Conservation (phyloP, 2,797 vertebrate genomes). For the Xiphophorus birchmanni region DNA sequence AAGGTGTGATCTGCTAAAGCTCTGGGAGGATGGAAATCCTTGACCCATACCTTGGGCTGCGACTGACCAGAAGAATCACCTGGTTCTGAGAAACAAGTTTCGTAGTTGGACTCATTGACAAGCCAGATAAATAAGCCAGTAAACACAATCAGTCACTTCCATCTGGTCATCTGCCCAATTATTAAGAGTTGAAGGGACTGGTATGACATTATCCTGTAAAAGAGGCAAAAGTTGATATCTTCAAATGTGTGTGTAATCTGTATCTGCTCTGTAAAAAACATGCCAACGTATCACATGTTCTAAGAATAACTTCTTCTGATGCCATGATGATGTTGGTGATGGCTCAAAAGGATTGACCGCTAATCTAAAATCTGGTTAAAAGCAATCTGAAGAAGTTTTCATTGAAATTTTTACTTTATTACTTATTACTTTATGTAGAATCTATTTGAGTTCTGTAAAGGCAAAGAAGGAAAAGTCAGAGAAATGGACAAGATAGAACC, state of each 20-base stretch:
- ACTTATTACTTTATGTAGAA: not conserved
- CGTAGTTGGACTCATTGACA: not conserved
- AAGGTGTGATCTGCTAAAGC: not conserved
- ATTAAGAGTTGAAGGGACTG: not conserved
- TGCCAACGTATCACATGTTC: not conserved
- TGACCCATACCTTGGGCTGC: not conserved
- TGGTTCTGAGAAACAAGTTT: not conserved
- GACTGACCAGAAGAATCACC: not conserved
- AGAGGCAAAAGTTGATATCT: not conserved
- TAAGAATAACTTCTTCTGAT: not conserved
- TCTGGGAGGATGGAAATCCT: not conserved
- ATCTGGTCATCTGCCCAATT: not conserved
- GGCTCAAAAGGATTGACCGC: too few species aligned
- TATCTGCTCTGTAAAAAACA: not conserved
- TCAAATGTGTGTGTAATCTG: not conserved
- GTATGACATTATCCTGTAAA: not conserved
- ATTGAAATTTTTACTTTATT: not conserved
- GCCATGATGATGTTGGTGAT: not conserved
- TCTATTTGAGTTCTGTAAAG: not conserved
- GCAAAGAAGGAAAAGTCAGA: too few species aligned
- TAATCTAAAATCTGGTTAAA: too few species aligned
- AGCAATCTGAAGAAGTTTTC: not conserved
- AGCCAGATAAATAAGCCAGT: not conserved
- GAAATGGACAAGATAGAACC: not conserved
- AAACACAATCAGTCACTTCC: not conserved